phyloP scores from a whole-genome alignment of 2,888 invertebrate genomes.

The Zygogramma bicolorata region DNA sequence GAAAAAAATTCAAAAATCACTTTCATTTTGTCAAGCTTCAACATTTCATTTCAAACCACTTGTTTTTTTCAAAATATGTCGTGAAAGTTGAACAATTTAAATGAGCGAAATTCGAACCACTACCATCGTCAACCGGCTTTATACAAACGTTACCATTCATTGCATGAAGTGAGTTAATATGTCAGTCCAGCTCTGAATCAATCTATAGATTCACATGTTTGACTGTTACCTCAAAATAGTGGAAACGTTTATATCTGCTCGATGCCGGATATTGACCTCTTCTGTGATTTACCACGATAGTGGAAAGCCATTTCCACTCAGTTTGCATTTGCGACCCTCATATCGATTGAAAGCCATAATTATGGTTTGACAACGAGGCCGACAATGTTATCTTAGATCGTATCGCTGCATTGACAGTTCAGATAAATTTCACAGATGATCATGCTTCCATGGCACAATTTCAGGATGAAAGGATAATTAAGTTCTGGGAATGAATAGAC shows the following conservation, averaged over 20 bases:
- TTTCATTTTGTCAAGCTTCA: too few species aligned
- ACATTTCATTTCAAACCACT: too few species aligned
- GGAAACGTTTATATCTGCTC: slow-evolving; percentile 25
- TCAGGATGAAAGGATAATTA: neutral
- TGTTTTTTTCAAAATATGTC: too few species aligned
- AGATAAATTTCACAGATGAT: neutral
- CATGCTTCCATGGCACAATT: neutral
- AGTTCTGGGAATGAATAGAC: neutral
- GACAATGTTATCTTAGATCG: slow-evolving; percentile 35
- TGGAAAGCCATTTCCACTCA: slow-evolving; percentile 36
- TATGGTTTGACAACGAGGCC: slow-evolving; percentile 33
- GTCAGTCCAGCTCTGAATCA: neutral
- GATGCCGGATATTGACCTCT: slow-evolving; percentile 41
- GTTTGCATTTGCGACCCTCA: slow-evolving; percentile 35
- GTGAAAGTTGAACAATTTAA: too few species aligned
- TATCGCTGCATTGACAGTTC: slow-evolving; percentile 19
- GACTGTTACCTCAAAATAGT: neutral
- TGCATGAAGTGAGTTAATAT: too few species aligned
- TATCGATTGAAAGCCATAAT: slow-evolving; percentile 34
- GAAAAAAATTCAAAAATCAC: too few species aligned
- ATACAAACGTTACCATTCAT: too few species aligned
- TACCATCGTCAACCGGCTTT: too few species aligned
- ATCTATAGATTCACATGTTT: neutral
- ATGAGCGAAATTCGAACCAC: too few species aligned
- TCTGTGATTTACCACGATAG: slow-evolving; percentile 39